Conservation (phyloP, 2,888 invertebrate species). For the Caenorhabditis macrosperma region DNA sequence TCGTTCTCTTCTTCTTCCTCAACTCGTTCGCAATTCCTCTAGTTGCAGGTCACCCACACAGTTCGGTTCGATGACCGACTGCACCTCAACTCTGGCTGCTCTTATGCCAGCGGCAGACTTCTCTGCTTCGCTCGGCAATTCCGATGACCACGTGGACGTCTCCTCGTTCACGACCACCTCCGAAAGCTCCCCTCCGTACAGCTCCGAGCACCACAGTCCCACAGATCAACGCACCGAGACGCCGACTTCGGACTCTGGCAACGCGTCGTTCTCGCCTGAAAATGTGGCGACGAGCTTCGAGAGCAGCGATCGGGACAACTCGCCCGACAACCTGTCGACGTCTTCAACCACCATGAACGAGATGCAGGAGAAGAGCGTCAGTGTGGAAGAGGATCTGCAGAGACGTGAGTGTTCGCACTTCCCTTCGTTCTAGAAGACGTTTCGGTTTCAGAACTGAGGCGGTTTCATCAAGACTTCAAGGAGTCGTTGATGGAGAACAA, state of each 20-base stretch:
- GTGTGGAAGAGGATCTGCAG: conserved; percentile 59
- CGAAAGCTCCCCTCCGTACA: conserved; percentile 56
- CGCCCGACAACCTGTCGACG: conserved; percentile 67
- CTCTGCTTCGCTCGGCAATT: conserved; percentile 12
- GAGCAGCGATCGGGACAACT: conserved; percentile 65
- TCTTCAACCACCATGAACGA: conserved; percentile 56
- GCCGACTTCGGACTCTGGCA: conserved; percentile 59
- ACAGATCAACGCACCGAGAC: conserved; percentile 62
- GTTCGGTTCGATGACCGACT: conserved; percentile 51
- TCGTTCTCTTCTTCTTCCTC: conserved; percentile 1
- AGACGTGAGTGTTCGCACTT: conserved; percentile 56
- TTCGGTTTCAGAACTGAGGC: conserved; percentile 64
- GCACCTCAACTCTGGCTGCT: conserved; percentile 47
- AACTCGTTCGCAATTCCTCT: background rate
- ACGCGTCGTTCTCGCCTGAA: conserved; percentile 50
- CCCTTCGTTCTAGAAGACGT: background rate
- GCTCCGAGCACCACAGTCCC: conserved; percentile 57
- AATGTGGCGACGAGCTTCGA: conserved; percentile 62
- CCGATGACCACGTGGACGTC: conserved; percentile 44
- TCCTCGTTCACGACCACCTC: conserved; percentile 61
- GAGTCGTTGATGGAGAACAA: conserved; percentile 58
- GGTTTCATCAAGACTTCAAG: conserved; percentile 63
- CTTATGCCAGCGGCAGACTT: conserved; percentile 40
- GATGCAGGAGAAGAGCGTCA: conserved; percentile 27
- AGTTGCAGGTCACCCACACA: conserved; percentile 27